phyloP scores from a whole-genome alignment of 2,797 vertebrate genomes.

The Lophius americanus region DNA sequence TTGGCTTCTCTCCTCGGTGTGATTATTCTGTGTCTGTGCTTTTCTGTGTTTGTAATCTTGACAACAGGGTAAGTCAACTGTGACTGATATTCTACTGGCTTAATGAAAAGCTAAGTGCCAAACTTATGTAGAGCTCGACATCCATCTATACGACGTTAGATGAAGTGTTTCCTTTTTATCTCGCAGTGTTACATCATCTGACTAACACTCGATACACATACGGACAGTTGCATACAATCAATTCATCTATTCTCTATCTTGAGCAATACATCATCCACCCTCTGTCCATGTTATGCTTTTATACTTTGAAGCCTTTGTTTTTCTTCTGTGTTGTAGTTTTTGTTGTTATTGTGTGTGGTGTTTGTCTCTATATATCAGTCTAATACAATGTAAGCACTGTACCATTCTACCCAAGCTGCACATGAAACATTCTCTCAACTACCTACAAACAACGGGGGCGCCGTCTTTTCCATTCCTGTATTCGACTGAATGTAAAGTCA shows the following conservation, averaged over 20 bases:
- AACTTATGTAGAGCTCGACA: slow-evolving; percentile 76
- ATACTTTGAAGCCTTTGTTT: slow-evolving; percentile 61
- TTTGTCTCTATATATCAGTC: slow-evolving; percentile 68
- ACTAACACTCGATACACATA: slow-evolving; percentile 13
- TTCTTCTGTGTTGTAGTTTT: slow-evolving; percentile 68
- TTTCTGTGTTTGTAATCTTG: slow-evolving; percentile 82
- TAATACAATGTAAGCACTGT: slow-evolving; percentile 81
- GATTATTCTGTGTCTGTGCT: slow-evolving; percentile 77
- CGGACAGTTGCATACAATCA: slow-evolving; percentile 9
- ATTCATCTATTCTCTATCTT: slow-evolving; percentile 58
- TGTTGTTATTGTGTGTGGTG: slow-evolving; percentile 70
- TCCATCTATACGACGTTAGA: slow-evolving; percentile 69
- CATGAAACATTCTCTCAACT: slow-evolving; percentile 73
- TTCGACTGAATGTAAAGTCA: slow-evolving; percentile 80
- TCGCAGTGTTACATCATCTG: slow-evolving; percentile 49
- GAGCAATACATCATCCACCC: slow-evolving; percentile 78
- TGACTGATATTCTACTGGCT: slow-evolving; percentile 81
- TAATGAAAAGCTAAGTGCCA: slow-evolving; percentile 83
- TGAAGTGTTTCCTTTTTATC: slow-evolving; percentile 61
- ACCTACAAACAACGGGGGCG: slow-evolving; percentile 65
- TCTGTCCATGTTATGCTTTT: slow-evolving; percentile 61
- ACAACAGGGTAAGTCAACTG: slow-evolving; percentile 85
- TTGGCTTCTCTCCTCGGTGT: slow-evolving; percentile 67
- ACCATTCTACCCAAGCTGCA: slow-evolving; percentile 73
- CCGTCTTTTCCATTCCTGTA: slow-evolving; percentile 51